Conservation (phyloP, 2,113 vertebrate genomes). For the Spea bombifrons region DNA sequence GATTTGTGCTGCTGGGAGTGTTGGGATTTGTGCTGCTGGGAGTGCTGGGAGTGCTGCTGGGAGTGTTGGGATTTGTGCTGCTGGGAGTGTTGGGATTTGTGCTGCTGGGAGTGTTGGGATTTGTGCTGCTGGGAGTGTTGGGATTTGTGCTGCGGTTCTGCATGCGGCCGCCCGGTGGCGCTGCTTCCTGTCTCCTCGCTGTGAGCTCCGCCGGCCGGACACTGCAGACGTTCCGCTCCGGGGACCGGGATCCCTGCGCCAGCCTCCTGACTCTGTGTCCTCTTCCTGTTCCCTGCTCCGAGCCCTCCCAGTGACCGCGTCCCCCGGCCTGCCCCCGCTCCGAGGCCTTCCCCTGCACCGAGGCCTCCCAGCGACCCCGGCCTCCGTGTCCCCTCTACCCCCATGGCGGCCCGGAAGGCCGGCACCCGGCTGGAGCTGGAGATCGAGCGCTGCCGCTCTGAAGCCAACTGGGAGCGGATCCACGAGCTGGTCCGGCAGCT, state of each 20-base stretch:
- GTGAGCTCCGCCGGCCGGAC: neutral
- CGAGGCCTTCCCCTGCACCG: neutral
- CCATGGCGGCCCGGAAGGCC: conserved; percentile 87
- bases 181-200: neutral
- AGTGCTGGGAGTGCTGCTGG: no score
- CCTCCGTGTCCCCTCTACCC: conserved; percentile 39
- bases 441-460: conserved; percentile 88
- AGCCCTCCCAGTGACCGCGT: neutral
- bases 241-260: conserved; percentile 50
- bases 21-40: no score
- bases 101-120: no score
- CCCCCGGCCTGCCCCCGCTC: neutral
- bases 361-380: conserved; percentile 12
- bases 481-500: conserved; percentile 86
- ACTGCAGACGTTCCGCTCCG: conserved; percentile 18
- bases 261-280: conserved; percentile 52
- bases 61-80: no score
- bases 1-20: no score
- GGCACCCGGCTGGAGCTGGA: conserved; percentile 88
- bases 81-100: no score
- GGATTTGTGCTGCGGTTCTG: neutral
- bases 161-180: neutral
- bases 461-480: conserved; percentile 88
- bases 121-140: no score
- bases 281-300: neutral